These are phyloP conservation scores for Sminthopsis crassicaudata DNA, from an alignment of 2,113 vertebrate species.

Conservation along the genomic window DNA sequence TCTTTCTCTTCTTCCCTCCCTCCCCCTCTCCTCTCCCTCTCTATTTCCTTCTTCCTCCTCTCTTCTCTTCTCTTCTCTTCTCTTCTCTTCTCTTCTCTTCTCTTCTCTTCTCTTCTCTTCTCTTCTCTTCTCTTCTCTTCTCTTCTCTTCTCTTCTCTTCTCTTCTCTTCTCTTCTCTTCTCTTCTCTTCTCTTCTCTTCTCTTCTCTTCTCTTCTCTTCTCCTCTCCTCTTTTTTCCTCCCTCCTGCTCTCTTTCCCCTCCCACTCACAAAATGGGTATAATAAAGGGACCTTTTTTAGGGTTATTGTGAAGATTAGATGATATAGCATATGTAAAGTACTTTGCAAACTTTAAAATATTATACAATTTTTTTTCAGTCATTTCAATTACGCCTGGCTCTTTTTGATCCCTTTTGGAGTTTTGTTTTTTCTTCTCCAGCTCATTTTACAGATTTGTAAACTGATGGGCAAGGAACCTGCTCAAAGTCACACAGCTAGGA, in stretches of 20 bases:
- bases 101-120: rapidly evolving
- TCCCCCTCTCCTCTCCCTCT: too few species aligned
- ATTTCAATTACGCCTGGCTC: background rate
- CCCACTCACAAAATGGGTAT: background rate
- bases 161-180: too few species aligned
- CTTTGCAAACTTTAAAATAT: background rate
- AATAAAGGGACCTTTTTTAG: background rate
- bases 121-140: rapidly evolving
- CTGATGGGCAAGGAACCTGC: background rate
- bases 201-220: too few species aligned
- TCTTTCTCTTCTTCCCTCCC: too few species aligned
- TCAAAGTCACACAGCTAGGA: background rate
- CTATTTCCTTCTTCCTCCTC: too few species aligned
- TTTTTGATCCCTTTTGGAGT: background rate
- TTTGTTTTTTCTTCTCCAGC: background rate
- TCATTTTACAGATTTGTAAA: background rate
- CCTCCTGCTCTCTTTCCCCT: background rate
- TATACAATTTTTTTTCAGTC: too few species aligned
- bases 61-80: too few species aligned
- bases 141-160: too few species aligned
- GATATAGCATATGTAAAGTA: background rate
- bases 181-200: too few species aligned
- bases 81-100: too few species aligned
- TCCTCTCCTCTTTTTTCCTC: too few species aligned
- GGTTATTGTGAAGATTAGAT: background rate